phyloP scores from a whole-genome alignment of 2,888 invertebrate genomes.

The Heliconius cydno region DNA sequence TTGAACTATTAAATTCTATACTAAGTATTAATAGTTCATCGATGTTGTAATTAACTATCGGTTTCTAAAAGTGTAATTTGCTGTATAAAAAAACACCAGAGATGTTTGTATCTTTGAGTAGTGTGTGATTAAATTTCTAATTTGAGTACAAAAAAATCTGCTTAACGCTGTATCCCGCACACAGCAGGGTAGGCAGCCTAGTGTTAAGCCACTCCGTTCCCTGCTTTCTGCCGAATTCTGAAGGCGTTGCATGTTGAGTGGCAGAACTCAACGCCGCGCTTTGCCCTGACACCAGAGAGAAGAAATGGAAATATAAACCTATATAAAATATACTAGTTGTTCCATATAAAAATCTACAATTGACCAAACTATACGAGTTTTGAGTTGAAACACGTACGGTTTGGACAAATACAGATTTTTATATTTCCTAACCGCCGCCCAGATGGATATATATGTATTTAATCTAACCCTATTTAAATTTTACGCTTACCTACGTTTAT shows the following conservation, averaged over 20 bases:
- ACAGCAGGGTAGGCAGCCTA: no score
- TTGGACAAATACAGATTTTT: background rate
- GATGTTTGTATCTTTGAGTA: background rate
- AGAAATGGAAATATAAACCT: no score
- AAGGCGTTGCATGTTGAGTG: no score
- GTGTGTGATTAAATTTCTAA: background rate
- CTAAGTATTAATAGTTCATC: no score
- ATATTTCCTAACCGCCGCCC: no score
- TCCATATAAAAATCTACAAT: background rate
- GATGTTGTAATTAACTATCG: background rate
- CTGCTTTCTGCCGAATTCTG: no score
- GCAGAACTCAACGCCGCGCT: no score
- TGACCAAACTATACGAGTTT: background rate
- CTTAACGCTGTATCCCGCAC: no score
- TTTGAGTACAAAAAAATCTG: background rate
- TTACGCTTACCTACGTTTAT: background rate
- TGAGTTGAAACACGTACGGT: background rate
- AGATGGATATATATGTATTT: background rate
- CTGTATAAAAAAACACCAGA: background rate
- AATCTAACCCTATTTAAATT: background rate
- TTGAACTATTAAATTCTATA: no score
- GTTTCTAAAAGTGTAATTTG: background rate
- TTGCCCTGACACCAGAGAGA: no score
- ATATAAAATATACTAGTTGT: background rate
- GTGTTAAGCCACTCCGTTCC: no score